Base-by-base conservation (phyloP, 2,113 vertebrate genomes). In the Peromyscus leucopus region DNA sequence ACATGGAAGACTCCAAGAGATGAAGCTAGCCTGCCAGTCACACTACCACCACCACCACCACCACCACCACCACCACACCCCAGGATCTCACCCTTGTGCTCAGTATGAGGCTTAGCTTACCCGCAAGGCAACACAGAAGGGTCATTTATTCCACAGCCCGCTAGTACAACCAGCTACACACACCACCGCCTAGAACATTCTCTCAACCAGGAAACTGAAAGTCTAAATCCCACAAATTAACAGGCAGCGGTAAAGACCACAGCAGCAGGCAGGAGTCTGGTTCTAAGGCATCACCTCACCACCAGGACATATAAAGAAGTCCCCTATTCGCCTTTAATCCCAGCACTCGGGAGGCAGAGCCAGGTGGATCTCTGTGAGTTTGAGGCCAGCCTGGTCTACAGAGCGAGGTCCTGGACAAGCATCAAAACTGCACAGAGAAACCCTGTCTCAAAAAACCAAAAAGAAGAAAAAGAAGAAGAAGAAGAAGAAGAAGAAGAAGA, bases 151-250 rank as follows among this genome's bases (percentile, higher is more conserved):
- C 93, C 65, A 42, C 92, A 92, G 92, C 71, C 59, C 9, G 51
- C 75, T 39, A 85, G 26, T 79, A 51, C 71, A 90, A 42, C 92
- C 83, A 88, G 80, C 92, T 88, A 90, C 71, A 26, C 94, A 0
- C 24, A 2, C 10, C 3, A 24, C n/a, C 0, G 48, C 89, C 96
- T 93, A 69, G 91, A 93, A 94, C 93, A 86, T 74, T 85, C 91
- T 89, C 90, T 42, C 42, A 94, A 83, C 96, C 89, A 95, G 97
- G 95, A 97, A 91, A 95, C 91, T 71, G 96, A 87, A 97, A 75
- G 93, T 39, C 80, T 61, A 4, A 8, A 24, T 94, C 86, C 74
- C 96, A 74, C 72, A 83, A 94, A 96, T 93, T 82, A 95, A 91
- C 94, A 93, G 76, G 72, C 91, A 89, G 89, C 78, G 24, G 1